phyloP scores from a whole-genome alignment of 1,140 invertebrate genomes.

The Centruroides sculpturatus region DNA sequence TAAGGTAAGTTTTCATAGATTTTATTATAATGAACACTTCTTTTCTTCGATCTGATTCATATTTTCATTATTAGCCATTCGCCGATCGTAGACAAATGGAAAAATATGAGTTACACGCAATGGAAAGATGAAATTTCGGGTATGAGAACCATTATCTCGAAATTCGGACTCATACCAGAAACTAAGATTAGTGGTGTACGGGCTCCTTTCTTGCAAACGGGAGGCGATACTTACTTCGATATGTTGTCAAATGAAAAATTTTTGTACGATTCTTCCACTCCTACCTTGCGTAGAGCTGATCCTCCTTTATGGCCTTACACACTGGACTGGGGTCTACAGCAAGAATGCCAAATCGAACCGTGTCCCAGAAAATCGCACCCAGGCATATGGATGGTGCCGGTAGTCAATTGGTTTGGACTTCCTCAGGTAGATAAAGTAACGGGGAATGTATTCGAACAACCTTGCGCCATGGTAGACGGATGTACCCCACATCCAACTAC shows the following conservation, averaged over 20 bases:
- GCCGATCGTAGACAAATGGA: constrained; percentile 45
- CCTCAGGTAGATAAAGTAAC: constrained; percentile 42
- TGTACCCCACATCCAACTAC: constrained; percentile 77
- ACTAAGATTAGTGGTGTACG: constrained; percentile 40
- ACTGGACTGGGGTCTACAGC: constrained; percentile 12
- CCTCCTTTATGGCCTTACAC: constrained; percentile 21
- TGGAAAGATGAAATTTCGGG: constrained; percentile 26
- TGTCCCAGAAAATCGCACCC: constrained; percentile 15
- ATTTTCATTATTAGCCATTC: constrained; percentile 36
- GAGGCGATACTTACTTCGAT: constrained; percentile 36
- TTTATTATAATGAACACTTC: not conserved
- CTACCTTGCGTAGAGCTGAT: constrained; percentile 8
- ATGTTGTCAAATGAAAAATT: constrained; percentile 16
- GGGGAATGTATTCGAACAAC: constrained; percentile 57
- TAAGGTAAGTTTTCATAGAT: constrained; percentile 27
- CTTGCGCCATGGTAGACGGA: constrained; percentile 85
- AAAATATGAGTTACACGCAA: constrained; percentile 44
- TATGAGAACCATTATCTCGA: constrained; percentile 20
- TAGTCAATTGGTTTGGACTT: constrained; percentile 37
- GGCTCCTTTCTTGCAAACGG: constrained; percentile 48
- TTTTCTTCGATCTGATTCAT: too few species aligned
- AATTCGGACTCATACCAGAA: constrained; percentile 20
- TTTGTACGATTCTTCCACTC: constrained; percentile 19
- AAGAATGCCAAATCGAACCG: constrained; percentile 21
- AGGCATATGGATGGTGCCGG: constrained; percentile 21